These are phyloP conservation scores for Eutolmus rufibarbis DNA, from an alignment of 2,888 invertebrate genomes.

Conservation along the genomic window DNA sequence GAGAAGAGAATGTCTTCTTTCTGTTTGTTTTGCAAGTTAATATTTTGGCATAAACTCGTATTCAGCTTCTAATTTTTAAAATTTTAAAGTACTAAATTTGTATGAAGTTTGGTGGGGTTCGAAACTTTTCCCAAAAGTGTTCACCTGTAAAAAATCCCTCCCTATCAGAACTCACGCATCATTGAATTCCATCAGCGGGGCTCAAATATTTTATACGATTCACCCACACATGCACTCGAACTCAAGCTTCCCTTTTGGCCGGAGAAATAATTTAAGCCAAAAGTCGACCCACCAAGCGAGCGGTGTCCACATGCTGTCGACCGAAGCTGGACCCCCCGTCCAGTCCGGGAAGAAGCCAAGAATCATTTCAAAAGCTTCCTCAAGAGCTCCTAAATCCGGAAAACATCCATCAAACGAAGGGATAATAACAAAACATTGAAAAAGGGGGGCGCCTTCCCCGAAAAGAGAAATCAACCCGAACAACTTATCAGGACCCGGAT, in stretches of 20 bases:
- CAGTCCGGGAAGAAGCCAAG: background rate
- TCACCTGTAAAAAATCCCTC: background rate
- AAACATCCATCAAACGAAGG: conserved; percentile 25
- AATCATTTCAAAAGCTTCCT: conserved; percentile 16
- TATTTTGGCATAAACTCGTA: no score
- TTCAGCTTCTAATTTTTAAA: no score
- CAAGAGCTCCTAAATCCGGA: background rate
- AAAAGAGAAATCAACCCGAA: conserved; percentile 23
- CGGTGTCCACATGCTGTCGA: background rate
- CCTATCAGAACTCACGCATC: background rate
- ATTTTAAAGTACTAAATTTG: background rate
- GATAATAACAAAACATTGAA: conserved; percentile 24
- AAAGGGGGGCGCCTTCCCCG: background rate
- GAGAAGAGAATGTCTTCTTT: no score
- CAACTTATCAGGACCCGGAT: conserved; percentile 4
- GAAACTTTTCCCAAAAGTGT: background rate
- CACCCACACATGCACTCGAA: background rate
- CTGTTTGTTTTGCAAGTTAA: no score
- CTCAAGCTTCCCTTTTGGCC: background rate
- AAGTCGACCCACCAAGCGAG: background rate
- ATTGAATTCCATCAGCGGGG: background rate
- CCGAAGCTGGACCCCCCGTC: background rate
- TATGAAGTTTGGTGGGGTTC: background rate
- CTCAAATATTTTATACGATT: background rate
- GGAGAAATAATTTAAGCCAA: background rate